phyloP scores from a whole-genome alignment of 2,888 invertebrate species.

The Eueremaeus valkanovi region DNA sequence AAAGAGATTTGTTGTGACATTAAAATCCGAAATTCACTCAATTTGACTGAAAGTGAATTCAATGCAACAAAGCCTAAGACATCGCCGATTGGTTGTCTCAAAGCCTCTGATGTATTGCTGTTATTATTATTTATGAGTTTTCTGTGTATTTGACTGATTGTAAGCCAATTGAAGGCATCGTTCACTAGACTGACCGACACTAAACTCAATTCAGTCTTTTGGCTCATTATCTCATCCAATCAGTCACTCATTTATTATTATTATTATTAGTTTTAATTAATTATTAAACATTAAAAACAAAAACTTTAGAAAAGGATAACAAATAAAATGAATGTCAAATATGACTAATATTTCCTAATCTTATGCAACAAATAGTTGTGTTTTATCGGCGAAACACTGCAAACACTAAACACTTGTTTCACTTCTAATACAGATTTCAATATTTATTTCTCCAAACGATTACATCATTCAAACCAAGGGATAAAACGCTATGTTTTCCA shows the following conservation, averaged over 20 bases:
- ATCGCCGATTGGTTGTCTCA: neutral
- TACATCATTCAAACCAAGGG: too few species aligned
- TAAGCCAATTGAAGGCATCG: neutral
- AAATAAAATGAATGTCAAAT: neutral
- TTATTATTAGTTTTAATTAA: too few species aligned
- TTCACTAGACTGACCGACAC: neutral
- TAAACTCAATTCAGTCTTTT: conserved; percentile 18
- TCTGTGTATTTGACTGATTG: neutral
- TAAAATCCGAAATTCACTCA: neutral
- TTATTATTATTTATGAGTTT: neutral
- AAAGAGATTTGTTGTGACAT: conserved; percentile 32
- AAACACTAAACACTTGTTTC: too few species aligned
- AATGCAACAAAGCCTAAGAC: conserved; percentile 19
- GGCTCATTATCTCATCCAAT: neutral
- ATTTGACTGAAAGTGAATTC: neutral
- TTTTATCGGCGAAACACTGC: too few species aligned
- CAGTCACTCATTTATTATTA: neutral
- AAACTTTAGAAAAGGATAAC: neutral
- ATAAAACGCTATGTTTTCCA: too few species aligned
- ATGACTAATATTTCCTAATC: neutral
- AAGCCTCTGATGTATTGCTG: neutral
- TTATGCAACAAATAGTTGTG: neutral
- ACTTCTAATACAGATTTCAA: too few species aligned
- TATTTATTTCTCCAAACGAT: too few species aligned
- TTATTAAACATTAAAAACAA: too few species aligned